Conservation (phyloP, 2,113 vertebrate genomes). For the Actinemys pallida region DNA sequence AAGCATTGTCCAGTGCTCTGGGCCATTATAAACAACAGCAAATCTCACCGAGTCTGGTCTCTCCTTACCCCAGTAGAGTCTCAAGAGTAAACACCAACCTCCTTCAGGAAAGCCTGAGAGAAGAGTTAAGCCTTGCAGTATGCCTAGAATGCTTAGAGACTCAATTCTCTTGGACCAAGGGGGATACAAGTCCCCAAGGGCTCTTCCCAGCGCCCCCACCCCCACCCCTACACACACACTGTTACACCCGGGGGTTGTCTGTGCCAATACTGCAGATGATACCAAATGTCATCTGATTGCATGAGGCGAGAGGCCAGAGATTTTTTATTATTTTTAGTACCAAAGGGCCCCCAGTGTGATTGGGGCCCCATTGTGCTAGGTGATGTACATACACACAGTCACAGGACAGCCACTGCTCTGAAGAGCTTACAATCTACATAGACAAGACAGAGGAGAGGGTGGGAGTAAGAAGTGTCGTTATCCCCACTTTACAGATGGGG, state of each 20-base stretch:
- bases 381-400: neutral
- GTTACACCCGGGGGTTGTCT: neutral
- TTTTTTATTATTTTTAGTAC: neutral
- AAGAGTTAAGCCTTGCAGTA: no score
- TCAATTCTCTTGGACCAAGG: neutral
- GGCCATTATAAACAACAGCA: no score
- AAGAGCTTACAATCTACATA: neutral
- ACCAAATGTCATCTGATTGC: neutral
- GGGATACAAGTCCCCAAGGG: neutral
- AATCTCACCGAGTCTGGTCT: no score
- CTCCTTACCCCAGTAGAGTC: no score
- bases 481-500: neutral
- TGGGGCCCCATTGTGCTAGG: neutral
- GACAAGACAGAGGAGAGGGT: neutral
- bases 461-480: neutral
- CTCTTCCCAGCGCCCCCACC: neutral
- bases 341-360: neutral
- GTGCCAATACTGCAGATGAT: neutral
- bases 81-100: no score
- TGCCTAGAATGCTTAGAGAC: no score
- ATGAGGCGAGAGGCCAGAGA: neutral
- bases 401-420: neutral
- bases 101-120: no score
- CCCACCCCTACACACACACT: no score
- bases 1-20: no score